These are phyloP conservation scores for Schizothorax lantsangensis DNA, from an alignment of 2,797 vertebrate species.

Conservation along the genomic window DNA sequence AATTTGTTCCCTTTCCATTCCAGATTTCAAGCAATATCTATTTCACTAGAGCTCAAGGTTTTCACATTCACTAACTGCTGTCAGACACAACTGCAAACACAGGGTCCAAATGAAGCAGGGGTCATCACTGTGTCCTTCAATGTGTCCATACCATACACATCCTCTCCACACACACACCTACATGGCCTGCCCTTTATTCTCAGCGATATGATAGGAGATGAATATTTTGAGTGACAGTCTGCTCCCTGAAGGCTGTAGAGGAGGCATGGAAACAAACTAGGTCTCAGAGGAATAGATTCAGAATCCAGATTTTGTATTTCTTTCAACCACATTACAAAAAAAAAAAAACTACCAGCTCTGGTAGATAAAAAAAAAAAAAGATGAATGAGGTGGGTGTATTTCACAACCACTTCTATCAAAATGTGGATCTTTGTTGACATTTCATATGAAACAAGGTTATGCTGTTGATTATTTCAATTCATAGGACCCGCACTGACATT, in stretches of 20 bases:
- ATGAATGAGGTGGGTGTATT: conserved; percentile 2
- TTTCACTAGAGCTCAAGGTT: background rate
- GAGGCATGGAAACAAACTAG: conserved; percentile 1
- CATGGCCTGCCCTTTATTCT: conserved; percentile 25
- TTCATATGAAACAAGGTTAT: conserved; percentile 19
- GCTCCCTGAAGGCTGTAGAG: conserved; percentile 1
- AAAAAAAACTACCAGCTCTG: background rate
- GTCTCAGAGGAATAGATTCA: background rate
- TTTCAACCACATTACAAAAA: background rate
- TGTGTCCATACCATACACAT: background rate
- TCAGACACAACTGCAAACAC: conserved; percentile 24
- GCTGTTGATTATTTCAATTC: conserved; percentile 11
- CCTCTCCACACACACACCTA: conserved; percentile 16
- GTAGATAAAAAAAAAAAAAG: background rate
- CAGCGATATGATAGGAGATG: conserved; percentile 13
- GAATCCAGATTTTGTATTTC: background rate
- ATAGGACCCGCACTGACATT: conserved; percentile 19
- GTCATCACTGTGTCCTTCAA: conserved; percentile 19
- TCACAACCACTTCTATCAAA: background rate
- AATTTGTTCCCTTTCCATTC: background rate
- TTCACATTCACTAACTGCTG: conserved; percentile 13
- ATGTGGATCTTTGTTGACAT: conserved; percentile 8
- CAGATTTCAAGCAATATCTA: background rate
- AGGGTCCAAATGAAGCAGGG: conserved; percentile 18
- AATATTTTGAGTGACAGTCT: conserved; percentile 22